A percentile compares a stretch with the other conserved stretches of the same genome.
Conservation (phyloP, 2,113 vertebrate genomes). For the Nibea albiflora region DNA sequence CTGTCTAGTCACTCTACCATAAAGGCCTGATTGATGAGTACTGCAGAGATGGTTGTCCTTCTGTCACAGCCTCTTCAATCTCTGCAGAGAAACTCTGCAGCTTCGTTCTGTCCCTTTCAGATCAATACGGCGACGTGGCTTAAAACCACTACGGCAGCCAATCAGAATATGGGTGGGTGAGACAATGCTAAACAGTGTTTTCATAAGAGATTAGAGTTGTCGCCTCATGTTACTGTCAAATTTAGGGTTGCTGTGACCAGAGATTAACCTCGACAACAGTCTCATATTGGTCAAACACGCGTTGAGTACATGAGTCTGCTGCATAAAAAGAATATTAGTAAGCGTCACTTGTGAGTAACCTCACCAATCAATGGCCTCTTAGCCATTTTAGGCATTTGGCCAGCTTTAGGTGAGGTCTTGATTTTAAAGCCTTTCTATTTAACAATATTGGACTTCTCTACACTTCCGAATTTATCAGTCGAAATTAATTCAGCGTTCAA, state of each 20-base stretch:
- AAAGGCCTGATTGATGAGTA: constrained; percentile 71
- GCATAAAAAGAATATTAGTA: background rate
- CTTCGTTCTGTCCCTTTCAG: constrained; percentile 36
- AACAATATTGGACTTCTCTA: background rate
- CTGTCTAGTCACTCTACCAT: constrained; percentile 59
- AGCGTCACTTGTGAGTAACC: constrained; percentile 1
- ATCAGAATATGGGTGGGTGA: background rate
- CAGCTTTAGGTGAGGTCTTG: background rate
- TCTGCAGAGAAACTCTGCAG: constrained; percentile 48
- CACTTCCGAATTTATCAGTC: constrained; percentile 10
- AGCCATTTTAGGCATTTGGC: background rate
- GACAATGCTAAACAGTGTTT: too few species aligned
- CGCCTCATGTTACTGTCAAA: background rate
- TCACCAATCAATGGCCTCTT: constrained; percentile 10
- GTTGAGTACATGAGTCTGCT: background rate
- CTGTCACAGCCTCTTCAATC: constrained; percentile 47
- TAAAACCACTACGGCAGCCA: background rate
- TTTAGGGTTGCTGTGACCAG: background rate
- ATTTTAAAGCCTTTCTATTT: background rate
- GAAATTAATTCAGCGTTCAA: background rate
- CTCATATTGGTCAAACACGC: background rate
- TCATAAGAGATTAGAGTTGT: background rate
- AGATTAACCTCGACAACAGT: constrained; percentile 8
- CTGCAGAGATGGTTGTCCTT: constrained; percentile 69
- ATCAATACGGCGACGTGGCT: background rate